Evolutionary conservation across 30 jellyfish, hydroid and myxozoan genomes (phyloP).

Genomic region (Turritopsis rubra): DNA sequence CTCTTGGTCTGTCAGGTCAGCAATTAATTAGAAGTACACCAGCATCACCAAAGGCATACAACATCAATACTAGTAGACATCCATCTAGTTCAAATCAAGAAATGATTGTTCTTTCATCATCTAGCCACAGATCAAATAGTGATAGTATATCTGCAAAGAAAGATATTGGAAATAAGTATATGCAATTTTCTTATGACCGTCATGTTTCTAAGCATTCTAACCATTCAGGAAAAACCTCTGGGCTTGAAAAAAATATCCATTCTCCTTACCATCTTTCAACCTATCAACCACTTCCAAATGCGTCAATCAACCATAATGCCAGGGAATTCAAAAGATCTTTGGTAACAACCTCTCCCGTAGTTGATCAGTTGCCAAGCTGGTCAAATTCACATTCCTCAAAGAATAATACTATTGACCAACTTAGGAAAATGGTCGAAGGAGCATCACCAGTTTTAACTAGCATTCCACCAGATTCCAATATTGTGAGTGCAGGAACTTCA

Average conservation of each 20-base stretch:
- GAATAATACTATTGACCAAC: conserved; percentile 6
- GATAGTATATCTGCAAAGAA: not conserved
- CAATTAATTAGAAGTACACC: conserved; percentile 19
- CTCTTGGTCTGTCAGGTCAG: conserved; percentile 29
- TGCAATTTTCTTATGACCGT: not conserved
- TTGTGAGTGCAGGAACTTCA: not conserved
- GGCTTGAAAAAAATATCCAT: not conserved
- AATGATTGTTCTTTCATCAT: conserved; percentile 29
- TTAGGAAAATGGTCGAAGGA: not conserved
- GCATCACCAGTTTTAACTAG: not conserved
- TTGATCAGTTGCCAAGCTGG: not conserved
- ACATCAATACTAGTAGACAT: not conserved
- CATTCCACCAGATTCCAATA: not conserved
- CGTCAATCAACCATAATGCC: not conserved
- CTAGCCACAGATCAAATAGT: conserved; percentile 4
- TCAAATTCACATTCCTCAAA: not conserved
- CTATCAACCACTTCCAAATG: not conserved
- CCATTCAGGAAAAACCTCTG: not conserved
- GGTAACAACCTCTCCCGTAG: not conserved
- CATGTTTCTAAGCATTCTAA: not conserved
- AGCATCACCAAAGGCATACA: conserved; percentile 12
- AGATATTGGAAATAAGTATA: not conserved
- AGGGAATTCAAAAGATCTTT: not conserved
- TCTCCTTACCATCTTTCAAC: not conserved
- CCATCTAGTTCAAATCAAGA: conserved; percentile 25